A percentile compares a stretch with the other conserved stretches of the same genome.
These are phyloP conservation scores for Saturnia japonica DNA, from an alignment of 2,888 invertebrate species.

Conservation along the genomic window DNA sequence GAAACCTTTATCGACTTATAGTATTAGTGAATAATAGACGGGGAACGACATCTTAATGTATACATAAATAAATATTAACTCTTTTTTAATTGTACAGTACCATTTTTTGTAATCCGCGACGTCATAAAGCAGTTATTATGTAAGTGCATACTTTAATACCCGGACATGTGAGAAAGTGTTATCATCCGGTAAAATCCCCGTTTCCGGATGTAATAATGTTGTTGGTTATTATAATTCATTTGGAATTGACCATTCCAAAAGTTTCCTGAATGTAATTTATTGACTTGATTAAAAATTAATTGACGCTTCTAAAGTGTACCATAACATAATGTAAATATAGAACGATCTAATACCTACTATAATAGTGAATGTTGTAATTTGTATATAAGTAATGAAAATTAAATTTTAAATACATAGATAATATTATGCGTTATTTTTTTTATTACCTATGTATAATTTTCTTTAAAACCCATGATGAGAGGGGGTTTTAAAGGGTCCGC, in stretches of 20 bases:
- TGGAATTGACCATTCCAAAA: slow-evolving; percentile 67
- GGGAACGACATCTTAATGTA: neutral
- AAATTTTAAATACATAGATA: slow-evolving; percentile 83
- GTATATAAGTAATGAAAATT: slow-evolving; percentile 82
- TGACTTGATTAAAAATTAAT: slow-evolving; percentile 70
- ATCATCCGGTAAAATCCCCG: slow-evolving; percentile 3
- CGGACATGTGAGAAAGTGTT: slow-evolving; percentile 4
- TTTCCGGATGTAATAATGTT: slow-evolving; percentile 39
- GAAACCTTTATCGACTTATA: slow-evolving; percentile 77
- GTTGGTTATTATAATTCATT: slow-evolving; percentile 59
- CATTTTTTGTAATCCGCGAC: slow-evolving; percentile 68
- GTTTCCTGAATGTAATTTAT: slow-evolving; percentile 76
- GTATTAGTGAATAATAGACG: slow-evolving; percentile 56
- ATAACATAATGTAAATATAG: slow-evolving; percentile 80
- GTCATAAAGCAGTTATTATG: slow-evolving; percentile 21
- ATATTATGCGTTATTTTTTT: slow-evolving; percentile 63
- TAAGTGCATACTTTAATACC: neutral
- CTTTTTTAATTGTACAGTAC: slow-evolving; percentile 72
- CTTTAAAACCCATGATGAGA: neutral
- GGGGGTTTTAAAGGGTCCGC: too few relatives aligned
- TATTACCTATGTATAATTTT: slow-evolving; percentile 39
- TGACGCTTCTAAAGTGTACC: slow-evolving; percentile 81
- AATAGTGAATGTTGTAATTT: slow-evolving; percentile 82
- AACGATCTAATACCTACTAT: slow-evolving; percentile 75
- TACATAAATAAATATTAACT: slow-evolving; percentile 24